Evolutionary conservation across 2,797 vertebrate species (phyloP), one percentile per base, ranked within the genome.

Genomic region (Enteromius thamalakanensis): DNA sequence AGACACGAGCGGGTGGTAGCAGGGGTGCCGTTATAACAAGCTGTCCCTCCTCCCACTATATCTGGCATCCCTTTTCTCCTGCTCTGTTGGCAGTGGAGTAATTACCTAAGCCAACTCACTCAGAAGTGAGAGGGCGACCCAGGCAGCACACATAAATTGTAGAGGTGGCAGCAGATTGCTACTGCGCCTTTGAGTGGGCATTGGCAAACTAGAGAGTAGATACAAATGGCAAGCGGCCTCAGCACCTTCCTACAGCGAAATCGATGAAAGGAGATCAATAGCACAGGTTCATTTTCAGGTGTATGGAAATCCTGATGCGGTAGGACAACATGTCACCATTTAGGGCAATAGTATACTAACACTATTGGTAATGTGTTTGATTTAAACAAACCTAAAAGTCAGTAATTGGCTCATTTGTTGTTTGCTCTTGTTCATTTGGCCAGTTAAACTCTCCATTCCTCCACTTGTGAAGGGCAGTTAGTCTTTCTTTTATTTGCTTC

Each of bases 241-340:
- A 53, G 47, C 17, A 12, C 76, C 77, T 71, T 76, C 67, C 84
- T 71, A 72, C 80, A 58, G 65, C 19, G 29, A 81, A 83, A 87
- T 87, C 86, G 37, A 87, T 85, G 53, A 40, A 40, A 65, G 65
- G 37, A 78, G 81, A 85, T 87, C 86, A 87, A 87, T 87, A 80
- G 14, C 15, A 2, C 49, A 45, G 72, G 81, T 83, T 83, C 65
- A 87, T 85, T 85, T 87, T 75, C 76, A 85, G 83, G 79, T 85
- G 58, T 83, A 83, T 76, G 67, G 76, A 79, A 82, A 82, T 76
- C 19, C 72, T 32, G 34, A 77, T 37, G 60, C 1, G 12, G 9
- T 40, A 32, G 14, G 45, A 67, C 23, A 82, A 55, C 84, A 82
- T 74, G 83, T 80, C 84, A 78, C 49, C 7, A 37, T 68, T 83